Percentiles rank a stretch among this genome's conserved stretches.
Conservation (phyloP, 2,888 invertebrate genomes). For the Pristionchus entomophagus region DNA sequence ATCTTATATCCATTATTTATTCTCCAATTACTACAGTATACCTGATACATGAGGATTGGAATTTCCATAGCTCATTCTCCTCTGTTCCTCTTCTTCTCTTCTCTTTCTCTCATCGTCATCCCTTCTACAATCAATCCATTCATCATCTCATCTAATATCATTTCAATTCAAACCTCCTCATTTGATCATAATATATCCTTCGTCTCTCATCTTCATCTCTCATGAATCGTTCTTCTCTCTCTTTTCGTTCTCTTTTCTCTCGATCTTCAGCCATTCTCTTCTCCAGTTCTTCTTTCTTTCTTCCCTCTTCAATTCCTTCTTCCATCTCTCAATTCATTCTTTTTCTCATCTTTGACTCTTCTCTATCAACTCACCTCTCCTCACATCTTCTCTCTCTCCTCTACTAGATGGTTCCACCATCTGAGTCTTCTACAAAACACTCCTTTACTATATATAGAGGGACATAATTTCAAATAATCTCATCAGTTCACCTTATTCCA, state of each 20-base stretch:
- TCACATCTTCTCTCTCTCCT: background rate
- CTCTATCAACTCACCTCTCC: background rate
- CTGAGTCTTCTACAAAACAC: conserved; percentile 36
- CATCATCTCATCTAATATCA: background rate
- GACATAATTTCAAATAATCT: background rate
- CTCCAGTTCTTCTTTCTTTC: background rate
- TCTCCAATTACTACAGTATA: background rate
- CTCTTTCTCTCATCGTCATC: background rate
- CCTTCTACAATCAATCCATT: background rate
- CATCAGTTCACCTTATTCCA: background rate
- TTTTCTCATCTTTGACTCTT: background rate
- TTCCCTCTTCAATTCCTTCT: background rate
- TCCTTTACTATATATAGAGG: background rate
- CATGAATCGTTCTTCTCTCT: background rate
- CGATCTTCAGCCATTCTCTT: conserved; percentile 10
- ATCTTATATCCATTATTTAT: background rate
- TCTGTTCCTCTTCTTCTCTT: conserved; percentile 11
- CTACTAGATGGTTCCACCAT: conserved; percentile 33
- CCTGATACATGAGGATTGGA: background rate
- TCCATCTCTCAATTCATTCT: background rate
- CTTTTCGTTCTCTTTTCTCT: background rate
- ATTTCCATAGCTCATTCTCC: background rate
- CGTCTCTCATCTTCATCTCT: conserved; percentile 5
- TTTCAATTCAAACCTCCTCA: background rate
- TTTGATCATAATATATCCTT: background rate